phyloP scores from a whole-genome alignment of 1,140 invertebrate species.

The Caenorhabditis briggsae region DNA sequence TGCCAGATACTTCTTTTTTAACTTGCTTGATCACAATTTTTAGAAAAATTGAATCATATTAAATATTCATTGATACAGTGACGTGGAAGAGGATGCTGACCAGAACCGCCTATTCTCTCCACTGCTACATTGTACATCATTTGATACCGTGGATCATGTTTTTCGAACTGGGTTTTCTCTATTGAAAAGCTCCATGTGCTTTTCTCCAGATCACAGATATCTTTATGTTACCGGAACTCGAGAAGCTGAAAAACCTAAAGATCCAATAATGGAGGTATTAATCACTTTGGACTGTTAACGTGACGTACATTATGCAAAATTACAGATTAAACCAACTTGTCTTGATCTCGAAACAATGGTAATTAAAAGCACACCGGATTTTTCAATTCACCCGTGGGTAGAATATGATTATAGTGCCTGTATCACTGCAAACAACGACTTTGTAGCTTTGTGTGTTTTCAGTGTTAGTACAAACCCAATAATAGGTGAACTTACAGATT shows the following conservation, averaged over 20 bases:
- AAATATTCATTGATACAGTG: background rate
- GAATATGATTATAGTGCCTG: background rate
- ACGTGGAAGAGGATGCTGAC: background rate
- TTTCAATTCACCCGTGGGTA: background rate
- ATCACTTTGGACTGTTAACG: background rate
- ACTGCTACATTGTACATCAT: background rate
- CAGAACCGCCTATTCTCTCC: background rate
- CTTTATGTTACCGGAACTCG: slow-evolving; percentile 1
- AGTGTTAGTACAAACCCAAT: background rate
- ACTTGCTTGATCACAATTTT: too few species aligned
- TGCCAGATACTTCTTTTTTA: background rate
- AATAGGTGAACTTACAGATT: background rate
- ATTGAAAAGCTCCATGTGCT: background rate
- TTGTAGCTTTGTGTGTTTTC: slow-evolving; percentile 8
- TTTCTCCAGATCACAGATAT: slow-evolving; percentile 10
- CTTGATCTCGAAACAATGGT: slow-evolving; percentile 36
- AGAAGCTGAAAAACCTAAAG: background rate
- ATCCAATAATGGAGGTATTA: background rate
- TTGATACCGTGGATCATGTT: slow-evolving; percentile 26
- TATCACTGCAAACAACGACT: slow-evolving; percentile 14
- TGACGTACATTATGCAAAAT: background rate
- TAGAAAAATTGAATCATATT: background rate
- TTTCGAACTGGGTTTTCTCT: background rate
- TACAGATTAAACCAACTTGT: slow-evolving; percentile 31
- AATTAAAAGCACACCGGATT: background rate